A percentile compares a stretch with the other conserved stretches of the same genome.
phyloP scores from a whole-genome alignment of 2,113 vertebrate genomes.

The Leucosticte australis region DNA sequence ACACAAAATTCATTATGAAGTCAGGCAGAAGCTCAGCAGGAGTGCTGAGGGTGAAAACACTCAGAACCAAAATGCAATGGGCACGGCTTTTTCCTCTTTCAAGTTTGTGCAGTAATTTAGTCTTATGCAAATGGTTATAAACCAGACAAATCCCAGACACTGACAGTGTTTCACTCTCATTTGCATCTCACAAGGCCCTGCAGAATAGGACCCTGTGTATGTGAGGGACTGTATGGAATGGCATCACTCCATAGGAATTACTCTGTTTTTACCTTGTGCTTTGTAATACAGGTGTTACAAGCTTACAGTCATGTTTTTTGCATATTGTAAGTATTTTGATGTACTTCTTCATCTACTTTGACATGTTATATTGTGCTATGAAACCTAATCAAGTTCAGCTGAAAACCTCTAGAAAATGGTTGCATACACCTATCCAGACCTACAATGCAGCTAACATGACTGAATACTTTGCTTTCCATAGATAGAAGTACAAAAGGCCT shows the following conservation, averaged over 20 bases:
- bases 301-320: background rate
- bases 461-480: background rate
- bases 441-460: background rate
- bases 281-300: background rate
- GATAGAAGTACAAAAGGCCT: background rate
- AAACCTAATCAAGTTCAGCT: background rate
- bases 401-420: background rate
- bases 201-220: background rate
- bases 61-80: background rate
- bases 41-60: background rate
- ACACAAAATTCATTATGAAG: background rate
- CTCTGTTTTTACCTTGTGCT: background rate
- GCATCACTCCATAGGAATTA: background rate
- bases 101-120: background rate
- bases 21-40: background rate
- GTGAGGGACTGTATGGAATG: background rate
- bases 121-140: background rate
- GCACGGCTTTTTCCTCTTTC: background rate
- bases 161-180: background rate
- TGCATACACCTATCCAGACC: background rate
- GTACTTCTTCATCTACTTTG: background rate
- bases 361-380: background rate
- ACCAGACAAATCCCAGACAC: background rate
- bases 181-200: background rate
- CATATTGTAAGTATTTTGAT: background rate